A percentile compares a stretch with the other conserved stretches of the same genome.
These are phyloP conservation scores for Colletes latitarsis DNA, from an alignment of 1,140 invertebrate species.

Conservation along the genomic window DNA sequence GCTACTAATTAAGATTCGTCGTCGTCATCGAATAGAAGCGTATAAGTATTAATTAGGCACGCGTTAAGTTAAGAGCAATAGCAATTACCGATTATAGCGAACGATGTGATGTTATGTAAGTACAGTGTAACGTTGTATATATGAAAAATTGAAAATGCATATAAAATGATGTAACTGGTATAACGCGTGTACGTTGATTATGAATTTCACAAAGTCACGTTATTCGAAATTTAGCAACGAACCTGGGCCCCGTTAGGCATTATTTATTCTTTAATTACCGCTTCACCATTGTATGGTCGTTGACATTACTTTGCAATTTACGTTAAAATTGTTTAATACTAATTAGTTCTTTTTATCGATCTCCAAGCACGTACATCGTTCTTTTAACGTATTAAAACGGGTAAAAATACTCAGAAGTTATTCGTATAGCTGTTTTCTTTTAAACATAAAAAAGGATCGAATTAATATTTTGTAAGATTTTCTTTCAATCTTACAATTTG, in stretches of 20 bases:
- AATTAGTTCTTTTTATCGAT: no score
- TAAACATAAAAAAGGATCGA: no score
- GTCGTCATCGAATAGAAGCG: constrained; percentile 34
- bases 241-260: neutral
- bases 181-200: constrained; percentile 17
- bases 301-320: neutral
- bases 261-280: constrained; percentile 37
- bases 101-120: constrained; percentile 81
- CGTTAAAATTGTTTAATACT: neutral
- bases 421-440: no score
- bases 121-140: constrained; percentile 79
- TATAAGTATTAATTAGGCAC: constrained; percentile 28
- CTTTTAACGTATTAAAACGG: no score
- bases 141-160: constrained; percentile 73
- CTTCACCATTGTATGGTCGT: neutral
- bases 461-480: no score
- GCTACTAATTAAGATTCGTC: constrained; percentile 28
- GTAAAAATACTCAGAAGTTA: no score
- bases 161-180: constrained; percentile 62
- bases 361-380: no score
- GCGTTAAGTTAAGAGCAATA: constrained; percentile 64
- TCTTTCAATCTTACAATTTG: no score
- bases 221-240: neutral
- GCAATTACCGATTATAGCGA: constrained; percentile 76
- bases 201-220: constrained; percentile 10